phyloP scores from a whole-genome alignment of 2,888 invertebrate genomes.

The Anthrax anthrax region DNA sequence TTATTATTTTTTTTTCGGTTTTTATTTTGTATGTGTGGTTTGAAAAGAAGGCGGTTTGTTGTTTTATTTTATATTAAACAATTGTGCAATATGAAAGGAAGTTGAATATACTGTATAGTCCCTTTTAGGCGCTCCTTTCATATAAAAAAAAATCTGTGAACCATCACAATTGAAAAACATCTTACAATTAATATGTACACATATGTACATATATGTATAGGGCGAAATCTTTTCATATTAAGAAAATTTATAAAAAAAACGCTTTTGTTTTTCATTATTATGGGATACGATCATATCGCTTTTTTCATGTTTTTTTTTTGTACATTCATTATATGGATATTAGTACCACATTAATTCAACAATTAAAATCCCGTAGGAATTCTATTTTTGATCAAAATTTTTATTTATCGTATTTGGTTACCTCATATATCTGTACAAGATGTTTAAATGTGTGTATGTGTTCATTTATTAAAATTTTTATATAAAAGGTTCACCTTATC shows the following conservation, averaged over 20 bases:
- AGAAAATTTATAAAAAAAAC: neutral
- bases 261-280: neutral
- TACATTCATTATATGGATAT: neutral
- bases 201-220: no score
- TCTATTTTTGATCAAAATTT: neutral
- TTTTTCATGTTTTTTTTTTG: neutral
- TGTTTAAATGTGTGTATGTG: no score
- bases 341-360: neutral
- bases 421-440: no score
- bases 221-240: no score
- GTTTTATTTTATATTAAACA: conserved; percentile 2
- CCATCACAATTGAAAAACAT: no score
- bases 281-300: neutral
- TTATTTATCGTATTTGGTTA: neutral
- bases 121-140: neutral
- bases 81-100: conserved; percentile 5
- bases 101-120: neutral
- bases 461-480: neutral
- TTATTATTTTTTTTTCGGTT: no score
- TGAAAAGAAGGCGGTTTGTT: conserved; percentile 9
- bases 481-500: conserved; percentile 8
- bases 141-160: no score
- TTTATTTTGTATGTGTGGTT: no score
- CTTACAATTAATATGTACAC: no score
- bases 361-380: neutral